phyloP scores from a whole-genome alignment of 2,113 vertebrate species.

The Rhipidura dahli region DNA sequence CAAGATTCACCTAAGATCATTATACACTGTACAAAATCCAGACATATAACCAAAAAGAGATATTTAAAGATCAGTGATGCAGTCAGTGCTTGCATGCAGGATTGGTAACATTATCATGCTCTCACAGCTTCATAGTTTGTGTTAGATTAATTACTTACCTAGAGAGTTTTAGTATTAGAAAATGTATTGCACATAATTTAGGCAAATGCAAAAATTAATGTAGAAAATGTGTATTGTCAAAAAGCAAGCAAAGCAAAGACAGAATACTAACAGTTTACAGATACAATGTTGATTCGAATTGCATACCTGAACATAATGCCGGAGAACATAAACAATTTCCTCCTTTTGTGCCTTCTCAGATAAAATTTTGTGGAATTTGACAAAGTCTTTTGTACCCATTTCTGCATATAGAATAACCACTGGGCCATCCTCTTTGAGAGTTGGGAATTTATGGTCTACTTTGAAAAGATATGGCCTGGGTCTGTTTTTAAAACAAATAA shows the following conservation, averaged over 20 bases:
- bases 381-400: slow-evolving; percentile 91
- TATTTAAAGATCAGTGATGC: neutral
- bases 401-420: slow-evolving; percentile 93
- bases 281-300: neutral
- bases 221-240: neutral
- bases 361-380: slow-evolving; percentile 85
- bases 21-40: rapidly evolving
- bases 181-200: neutral
- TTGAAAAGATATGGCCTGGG: slow-evolving; percentile 89
- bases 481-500: slow-evolving; percentile 73
- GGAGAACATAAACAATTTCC: slow-evolving; percentile 86
- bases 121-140: neutral
- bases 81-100: neutral
- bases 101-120: neutral
- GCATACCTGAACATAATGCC: slow-evolving; percentile 91
- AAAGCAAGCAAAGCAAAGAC: neutral
- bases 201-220: neutral
- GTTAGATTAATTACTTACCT: neutral
- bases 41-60: neutral
- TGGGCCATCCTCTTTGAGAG: slow-evolving; percentile 78
- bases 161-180: neutral
- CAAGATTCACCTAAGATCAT: neutral
- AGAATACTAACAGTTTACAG: neutral
- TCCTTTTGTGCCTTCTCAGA: slow-evolving; percentile 81
- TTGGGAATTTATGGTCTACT: slow-evolving; percentile 87